Evolutionary conservation across 2,888 invertebrate species (phyloP).

Genomic region (Patella caerulea): DNA sequence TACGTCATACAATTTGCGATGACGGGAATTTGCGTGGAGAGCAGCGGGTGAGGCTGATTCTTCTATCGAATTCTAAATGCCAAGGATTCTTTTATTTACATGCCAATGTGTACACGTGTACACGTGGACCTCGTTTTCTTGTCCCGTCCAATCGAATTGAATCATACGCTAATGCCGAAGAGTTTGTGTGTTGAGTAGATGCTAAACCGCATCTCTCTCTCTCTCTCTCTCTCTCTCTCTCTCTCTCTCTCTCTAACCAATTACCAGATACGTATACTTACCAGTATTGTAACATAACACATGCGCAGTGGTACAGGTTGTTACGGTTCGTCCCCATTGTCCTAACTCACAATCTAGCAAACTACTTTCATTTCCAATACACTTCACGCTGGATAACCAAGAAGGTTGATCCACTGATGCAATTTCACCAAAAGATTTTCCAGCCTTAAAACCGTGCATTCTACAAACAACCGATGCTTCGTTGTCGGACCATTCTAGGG

Average conservation of each 20-base stretch:
- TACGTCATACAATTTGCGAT: too few relatives aligned
- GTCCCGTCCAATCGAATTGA: too few relatives aligned
- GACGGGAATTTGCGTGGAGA: too few relatives aligned
- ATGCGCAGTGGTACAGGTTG: constrained; percentile 41
- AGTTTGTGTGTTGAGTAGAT: too few relatives aligned
- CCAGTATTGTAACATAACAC: constrained; percentile 50
- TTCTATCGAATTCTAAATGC: too few relatives aligned
- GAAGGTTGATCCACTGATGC: constrained; percentile 40
- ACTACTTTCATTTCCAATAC: constrained; percentile 67
- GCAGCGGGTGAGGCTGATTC: too few relatives aligned
- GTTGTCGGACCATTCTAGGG: constrained; percentile 41
- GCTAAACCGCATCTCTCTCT: constrained; percentile 1
- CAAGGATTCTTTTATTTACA: too few relatives aligned
- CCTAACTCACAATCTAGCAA: constrained; percentile 46
- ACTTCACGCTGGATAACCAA: constrained; percentile 71
- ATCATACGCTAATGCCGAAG: too few relatives aligned
- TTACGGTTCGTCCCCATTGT: constrained; percentile 42
- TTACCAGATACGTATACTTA: constrained; percentile 10
- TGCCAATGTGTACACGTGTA: too few relatives aligned
- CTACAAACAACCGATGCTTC: constrained; percentile 46
- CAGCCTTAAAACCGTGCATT: constrained; percentile 46
- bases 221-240: constrained; percentile 30
- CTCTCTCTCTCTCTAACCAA: not conserved
- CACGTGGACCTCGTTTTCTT: too few relatives aligned
- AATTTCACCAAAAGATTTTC: constrained; percentile 47